phyloP scores from a whole-genome alignment of 2,797 vertebrate genomes.

The Vultur gryphus region DNA sequence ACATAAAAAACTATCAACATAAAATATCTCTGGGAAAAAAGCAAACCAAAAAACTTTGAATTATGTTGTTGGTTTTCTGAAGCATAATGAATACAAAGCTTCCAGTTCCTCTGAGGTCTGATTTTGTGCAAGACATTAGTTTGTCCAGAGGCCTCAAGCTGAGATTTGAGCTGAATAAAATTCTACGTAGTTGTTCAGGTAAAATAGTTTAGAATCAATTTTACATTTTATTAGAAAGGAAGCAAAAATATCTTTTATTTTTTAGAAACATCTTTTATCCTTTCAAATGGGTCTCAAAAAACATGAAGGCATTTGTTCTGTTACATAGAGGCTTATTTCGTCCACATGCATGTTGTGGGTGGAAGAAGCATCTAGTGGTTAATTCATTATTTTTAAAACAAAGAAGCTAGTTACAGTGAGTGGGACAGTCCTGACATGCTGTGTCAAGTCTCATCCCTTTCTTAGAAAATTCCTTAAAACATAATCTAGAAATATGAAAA shows the following conservation, averaged over 20 bases:
- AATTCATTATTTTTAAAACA: conserved; percentile 35
- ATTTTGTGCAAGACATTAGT: background rate
- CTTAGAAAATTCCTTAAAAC: background rate
- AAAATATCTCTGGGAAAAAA: background rate
- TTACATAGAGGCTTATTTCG: background rate
- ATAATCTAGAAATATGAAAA: background rate
- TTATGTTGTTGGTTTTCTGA: background rate
- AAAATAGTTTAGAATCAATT: background rate
- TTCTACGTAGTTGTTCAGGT: background rate
- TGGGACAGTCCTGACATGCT: background rate
- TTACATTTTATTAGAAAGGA: background rate
- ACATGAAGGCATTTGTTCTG: background rate
- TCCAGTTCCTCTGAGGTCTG: background rate
- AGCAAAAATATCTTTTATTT: background rate
- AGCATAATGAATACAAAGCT: background rate
- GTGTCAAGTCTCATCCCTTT: background rate
- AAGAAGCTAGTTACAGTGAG: conserved; percentile 4
- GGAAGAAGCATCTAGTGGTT: conserved; percentile 11
- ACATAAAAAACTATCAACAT: background rate
- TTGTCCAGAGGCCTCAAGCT: background rate
- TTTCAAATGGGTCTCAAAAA: conserved; percentile 1
- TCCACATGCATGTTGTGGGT: background rate
- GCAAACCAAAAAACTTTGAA: background rate
- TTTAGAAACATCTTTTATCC: conserved; percentile 13
- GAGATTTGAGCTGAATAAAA: background rate